Evolutionary conservation across 2,888 invertebrate species (phyloP), one percentile per base, ranked within the genome.

Genomic region (Aporophyla nigra): DNA sequence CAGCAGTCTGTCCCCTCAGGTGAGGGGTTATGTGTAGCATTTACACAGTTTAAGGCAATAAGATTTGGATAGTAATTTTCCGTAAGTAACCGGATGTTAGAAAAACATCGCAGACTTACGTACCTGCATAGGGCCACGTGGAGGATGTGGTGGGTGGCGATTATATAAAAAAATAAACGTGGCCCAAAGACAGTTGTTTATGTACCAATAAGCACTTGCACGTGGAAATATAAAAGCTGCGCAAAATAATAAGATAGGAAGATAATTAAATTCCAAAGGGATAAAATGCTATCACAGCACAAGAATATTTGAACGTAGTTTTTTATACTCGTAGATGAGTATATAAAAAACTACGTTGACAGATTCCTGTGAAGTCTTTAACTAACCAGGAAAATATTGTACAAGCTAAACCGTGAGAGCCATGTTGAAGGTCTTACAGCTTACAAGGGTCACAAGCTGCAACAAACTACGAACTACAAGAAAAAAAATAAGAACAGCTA

Each of bases 121-220:
- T 51, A 67, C 46, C 56, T 51, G 43, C 58, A 33, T 63, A 54
- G 2, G 21, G 43, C 43, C 78, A 77, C 83, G 79, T 80, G 78
- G 53, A 77, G 78, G 21, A 76, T 33, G 59, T 51, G 21, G 69
- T 68, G 54, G 63, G 77, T 79, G 68, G 82, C 12, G 27, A 59
- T 49, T 21, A 65, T 69, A 40, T 16, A 9, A 76, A 75, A 79
- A 69, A 76, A 82, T 46, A 63, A 59, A 12, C 51, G 56, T 12
- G 16, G 6, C 43, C 53, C n/a, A 65, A 65, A 59, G 19, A n/a
- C 3, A 61, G 40, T 68, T 53, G 53, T 66, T 62, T 73, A 65
- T 58, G 19, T 43, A 46, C 51, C 24, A 53, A 16, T 14, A 69
- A 21, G 27, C 7, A 14, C 7, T 33, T 27, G 7, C 68, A 76